phyloP scores from a whole-genome alignment of 2,888 invertebrate species.

The Acanthacorydalis orientalis region DNA sequence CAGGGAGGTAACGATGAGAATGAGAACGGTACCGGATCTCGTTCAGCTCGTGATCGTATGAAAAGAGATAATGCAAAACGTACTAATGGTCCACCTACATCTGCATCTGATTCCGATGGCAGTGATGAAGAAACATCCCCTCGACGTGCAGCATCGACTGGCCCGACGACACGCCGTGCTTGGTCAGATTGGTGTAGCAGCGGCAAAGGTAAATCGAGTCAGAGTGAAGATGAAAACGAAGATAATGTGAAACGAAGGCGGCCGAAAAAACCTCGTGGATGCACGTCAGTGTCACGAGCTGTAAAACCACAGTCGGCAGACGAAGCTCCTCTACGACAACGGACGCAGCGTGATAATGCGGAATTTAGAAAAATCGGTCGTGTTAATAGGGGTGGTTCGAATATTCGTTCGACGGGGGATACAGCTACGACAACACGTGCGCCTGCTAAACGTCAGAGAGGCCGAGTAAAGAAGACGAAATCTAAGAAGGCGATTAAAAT shows the following conservation, averaged over 20 bases:
- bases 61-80: constrained; percentile 34
- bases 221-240: constrained; percentile 39
- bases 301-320: constrained; percentile 14
- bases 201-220: constrained; percentile 41
- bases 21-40: constrained; percentile 13
- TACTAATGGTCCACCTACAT: constrained; percentile 24
- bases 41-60: constrained; percentile 27
- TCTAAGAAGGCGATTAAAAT: constrained; percentile 57
- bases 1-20: constrained; percentile 15
- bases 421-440: constrained; percentile 23
- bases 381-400: background rate
- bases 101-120: constrained; percentile 23
- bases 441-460: constrained; percentile 30
- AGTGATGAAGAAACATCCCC: constrained; percentile 12
- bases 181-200: constrained; percentile 57
- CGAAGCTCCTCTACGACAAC: constrained; percentile 14
- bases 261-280: constrained; percentile 26
- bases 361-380: too few species aligned
- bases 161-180: constrained; percentile 54
- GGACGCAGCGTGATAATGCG: constrained; percentile 11
- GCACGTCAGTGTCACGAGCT: constrained; percentile 26
- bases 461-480: constrained; percentile 42
- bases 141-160: constrained; percentile 17
- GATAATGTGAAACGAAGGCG: constrained; percentile 15
- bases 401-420: background rate